Evolutionary conservation across 2,797 vertebrate species (phyloP).

Genomic region (Rhodeus uyekii): DNA sequence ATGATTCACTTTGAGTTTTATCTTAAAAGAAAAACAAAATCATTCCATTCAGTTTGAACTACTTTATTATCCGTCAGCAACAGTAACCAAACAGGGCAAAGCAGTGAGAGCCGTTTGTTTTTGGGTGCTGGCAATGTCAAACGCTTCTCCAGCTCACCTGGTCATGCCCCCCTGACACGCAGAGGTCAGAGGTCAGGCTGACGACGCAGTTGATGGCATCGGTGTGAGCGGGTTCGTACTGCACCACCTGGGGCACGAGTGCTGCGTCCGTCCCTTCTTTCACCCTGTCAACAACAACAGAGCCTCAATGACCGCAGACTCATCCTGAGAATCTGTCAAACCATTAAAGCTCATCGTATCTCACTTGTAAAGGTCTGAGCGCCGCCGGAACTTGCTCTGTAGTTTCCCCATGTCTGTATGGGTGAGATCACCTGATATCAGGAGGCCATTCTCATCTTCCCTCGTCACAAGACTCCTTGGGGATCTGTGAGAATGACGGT

Average conservation of each 20-base stretch:
- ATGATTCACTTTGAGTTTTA: background rate
- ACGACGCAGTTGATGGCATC: constrained; percentile 83
- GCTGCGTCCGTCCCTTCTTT: constrained; percentile 66
- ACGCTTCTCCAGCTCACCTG: constrained; percentile 72
- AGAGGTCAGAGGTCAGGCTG: constrained; percentile 83
- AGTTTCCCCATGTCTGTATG: constrained; percentile 86
- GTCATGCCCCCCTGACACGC: constrained; percentile 90
- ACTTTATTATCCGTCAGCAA: background rate
- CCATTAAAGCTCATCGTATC: constrained; percentile 4
- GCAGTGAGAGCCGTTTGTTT: too few species aligned
- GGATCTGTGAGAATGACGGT: constrained; percentile 15
- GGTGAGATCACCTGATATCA: background rate
- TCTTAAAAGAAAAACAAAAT: background rate
- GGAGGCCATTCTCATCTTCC: constrained; percentile 10
- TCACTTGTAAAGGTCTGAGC: constrained; percentile 86
- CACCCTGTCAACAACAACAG: constrained; percentile 59
- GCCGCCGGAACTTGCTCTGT: constrained; percentile 89
- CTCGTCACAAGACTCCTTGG: background rate
- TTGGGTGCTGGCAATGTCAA: background rate
- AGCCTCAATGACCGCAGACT: background rate
- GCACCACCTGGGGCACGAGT: constrained; percentile 63
- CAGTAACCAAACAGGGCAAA: background rate
- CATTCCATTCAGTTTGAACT: background rate
- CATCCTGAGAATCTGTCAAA: background rate
- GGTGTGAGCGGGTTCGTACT: constrained; percentile 79